Evolutionary conservation across 2,113 vertebrate genomes (phyloP).

Genomic region (Quiscalus mexicanus): DNA sequence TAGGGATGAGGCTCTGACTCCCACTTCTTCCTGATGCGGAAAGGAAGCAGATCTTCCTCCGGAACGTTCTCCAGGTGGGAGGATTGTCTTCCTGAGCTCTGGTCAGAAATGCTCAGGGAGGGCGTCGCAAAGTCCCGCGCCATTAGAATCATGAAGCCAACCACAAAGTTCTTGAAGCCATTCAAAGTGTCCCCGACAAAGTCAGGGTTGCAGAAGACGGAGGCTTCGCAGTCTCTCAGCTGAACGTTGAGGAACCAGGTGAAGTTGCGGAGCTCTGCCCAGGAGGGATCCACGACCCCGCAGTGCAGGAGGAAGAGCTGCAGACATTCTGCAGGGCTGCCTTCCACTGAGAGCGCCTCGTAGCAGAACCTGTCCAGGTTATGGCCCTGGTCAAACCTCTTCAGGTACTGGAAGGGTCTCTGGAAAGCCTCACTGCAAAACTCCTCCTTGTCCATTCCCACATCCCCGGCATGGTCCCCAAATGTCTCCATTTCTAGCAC

Average conservation of each 20-base stretch:
- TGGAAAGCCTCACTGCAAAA: conserved; percentile 89
- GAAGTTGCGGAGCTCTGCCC: conserved; percentile 92
- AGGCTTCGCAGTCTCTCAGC: conserved; percentile 87
- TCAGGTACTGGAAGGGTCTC: conserved; percentile 92
- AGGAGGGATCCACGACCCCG: conserved; percentile 87
- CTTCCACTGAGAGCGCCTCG: conserved; percentile 67
- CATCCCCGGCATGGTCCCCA: neutral
- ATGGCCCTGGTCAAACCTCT: conserved; percentile 70
- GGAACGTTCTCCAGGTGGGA: conserved; percentile 55
- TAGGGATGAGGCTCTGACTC: conserved; percentile 95
- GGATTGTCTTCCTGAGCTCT: conserved; percentile 81
- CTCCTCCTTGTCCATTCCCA: conserved; percentile 84
- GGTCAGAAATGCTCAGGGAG: conserved; percentile 87
- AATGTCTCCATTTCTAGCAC: conserved; percentile 78
- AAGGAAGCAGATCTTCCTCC: conserved; percentile 90
- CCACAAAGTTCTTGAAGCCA: conserved; percentile 94
- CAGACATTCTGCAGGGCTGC: conserved; percentile 83
- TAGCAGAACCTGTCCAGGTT: conserved; percentile 84
- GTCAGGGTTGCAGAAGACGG: conserved; percentile 84
- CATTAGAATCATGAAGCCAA: conserved; percentile 96
- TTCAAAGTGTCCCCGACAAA: conserved; percentile 82
- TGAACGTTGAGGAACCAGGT: conserved; percentile 89
- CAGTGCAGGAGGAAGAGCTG: conserved; percentile 89
- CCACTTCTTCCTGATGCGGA: conserved; percentile 90
- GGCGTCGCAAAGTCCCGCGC: conserved; percentile 95